These are phyloP conservation scores for Aegithalos caudatus DNA, from an alignment of 2,113 vertebrate species.

Conservation along the genomic window DNA sequence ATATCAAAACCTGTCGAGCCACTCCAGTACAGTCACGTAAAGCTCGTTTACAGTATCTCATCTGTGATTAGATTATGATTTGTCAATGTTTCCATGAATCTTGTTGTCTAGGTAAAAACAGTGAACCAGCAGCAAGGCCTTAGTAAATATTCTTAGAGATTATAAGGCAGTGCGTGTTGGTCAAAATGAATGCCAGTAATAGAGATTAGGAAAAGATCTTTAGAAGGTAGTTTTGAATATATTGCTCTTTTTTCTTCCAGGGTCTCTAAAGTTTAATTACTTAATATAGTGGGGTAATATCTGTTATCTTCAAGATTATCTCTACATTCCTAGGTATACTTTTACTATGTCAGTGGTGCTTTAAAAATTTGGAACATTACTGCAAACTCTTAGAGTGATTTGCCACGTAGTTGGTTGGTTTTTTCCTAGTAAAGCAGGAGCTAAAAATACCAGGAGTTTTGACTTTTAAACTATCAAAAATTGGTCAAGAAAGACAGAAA, in stretches of 20 bases:
- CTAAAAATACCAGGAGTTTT: neutral
- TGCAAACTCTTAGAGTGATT: neutral
- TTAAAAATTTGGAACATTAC: neutral
- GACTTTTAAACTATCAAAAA: neutral
- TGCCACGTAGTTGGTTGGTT: neutral
- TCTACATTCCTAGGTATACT: neutral
- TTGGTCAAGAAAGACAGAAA: neutral
- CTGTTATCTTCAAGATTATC: neutral
- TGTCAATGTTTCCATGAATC: neutral
- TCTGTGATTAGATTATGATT: slow-evolving; percentile 22
- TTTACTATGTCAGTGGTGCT: neutral
- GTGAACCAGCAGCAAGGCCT: neutral
- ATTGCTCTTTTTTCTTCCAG: neutral
- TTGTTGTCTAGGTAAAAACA: neutral
- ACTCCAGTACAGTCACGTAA: neutral
- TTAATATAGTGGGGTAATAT: neutral
- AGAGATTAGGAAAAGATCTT: neutral
- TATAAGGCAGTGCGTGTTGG: neutral
- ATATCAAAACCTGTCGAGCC: slow-evolving; percentile 22
- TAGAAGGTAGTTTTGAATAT: neutral
- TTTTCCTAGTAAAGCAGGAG: neutral
- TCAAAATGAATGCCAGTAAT: neutral
- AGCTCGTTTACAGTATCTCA: neutral
- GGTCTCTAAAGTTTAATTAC: neutral
- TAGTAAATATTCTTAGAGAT: neutral